phyloP scores from a whole-genome alignment of 2,797 vertebrate genomes.

The Hydrolagus colliei region DNA sequence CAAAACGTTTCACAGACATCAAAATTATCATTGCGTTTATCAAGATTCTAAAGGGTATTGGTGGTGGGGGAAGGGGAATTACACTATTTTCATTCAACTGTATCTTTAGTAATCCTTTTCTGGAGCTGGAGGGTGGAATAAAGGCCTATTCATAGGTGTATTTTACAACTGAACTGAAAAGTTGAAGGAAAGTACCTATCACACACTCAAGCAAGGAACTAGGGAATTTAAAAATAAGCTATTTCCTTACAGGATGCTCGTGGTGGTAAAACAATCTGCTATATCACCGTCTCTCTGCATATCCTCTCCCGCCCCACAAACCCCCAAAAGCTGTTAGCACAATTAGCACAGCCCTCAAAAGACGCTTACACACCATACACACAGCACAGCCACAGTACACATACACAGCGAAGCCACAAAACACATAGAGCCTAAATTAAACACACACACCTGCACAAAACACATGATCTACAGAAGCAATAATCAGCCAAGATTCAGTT shows the following conservation, averaged over 20 bases:
- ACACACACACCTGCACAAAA: too few relatives aligned
- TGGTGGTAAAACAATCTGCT: constrained; percentile 37
- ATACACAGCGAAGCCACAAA: neutral
- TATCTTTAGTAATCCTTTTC: neutral
- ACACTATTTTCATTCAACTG: neutral
- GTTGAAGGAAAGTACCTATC: neutral
- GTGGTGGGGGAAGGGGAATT: neutral
- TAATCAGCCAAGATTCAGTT: too few relatives aligned
- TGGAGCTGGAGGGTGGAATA: neutral
- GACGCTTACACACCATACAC: too few relatives aligned
- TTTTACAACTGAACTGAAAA: neutral
- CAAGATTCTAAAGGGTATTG: neutral
- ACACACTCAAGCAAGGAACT: neutral
- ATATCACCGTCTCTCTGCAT: neutral
- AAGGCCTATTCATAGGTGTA: neutral
- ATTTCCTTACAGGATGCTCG: constrained; percentile 38
- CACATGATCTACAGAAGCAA: too few relatives aligned
- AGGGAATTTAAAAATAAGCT: constrained; percentile 32
- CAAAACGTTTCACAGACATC: neutral
- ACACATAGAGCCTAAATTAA: too few relatives aligned
- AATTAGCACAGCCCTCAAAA: neutral
- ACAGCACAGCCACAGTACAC: constrained; percentile 39
- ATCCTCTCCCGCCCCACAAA: neutral
- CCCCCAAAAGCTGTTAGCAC: constrained; percentile 35
- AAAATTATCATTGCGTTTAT: neutral